Evolutionary conservation across 2,888 invertebrate genomes (phyloP).

Genomic region (Nymphalis polychloros): DNA sequence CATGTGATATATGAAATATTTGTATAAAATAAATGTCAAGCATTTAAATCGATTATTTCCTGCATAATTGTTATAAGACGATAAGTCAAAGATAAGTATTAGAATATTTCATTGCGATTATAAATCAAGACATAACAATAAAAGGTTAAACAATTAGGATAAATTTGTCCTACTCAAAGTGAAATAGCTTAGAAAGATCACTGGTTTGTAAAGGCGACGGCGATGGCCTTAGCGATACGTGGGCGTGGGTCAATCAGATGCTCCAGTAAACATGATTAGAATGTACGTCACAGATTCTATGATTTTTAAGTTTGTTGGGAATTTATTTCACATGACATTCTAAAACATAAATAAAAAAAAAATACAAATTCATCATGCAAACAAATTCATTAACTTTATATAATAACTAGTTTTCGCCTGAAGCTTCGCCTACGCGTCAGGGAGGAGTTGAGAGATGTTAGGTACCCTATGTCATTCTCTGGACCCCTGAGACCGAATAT

Average conservation of each 20-base stretch:
- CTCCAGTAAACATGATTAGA: constrained; percentile 31
- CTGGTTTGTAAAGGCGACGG: constrained; percentile 30
- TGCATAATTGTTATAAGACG: background rate
- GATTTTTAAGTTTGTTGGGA: background rate
- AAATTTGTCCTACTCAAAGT: constrained; percentile 12
- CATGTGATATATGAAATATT: background rate
- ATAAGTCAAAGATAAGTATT: constrained; percentile 7
- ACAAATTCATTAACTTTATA: too few relatives aligned
- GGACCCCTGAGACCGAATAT: too few relatives aligned
- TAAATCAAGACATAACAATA: constrained; percentile 9
- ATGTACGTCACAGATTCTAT: constrained; percentile 18
- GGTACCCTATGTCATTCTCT: too few relatives aligned
- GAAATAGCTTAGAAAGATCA: constrained; percentile 30
- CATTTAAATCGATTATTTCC: background rate
- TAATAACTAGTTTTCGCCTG: too few relatives aligned
- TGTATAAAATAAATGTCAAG: background rate
- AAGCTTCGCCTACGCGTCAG: too few relatives aligned
- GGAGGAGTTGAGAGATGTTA: too few relatives aligned
- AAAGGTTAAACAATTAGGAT: constrained; percentile 8
- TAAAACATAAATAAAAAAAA: too few relatives aligned
- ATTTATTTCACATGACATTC: too few relatives aligned
- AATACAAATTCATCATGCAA: too few relatives aligned
- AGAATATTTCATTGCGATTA: background rate
- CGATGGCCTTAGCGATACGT: constrained; percentile 34
- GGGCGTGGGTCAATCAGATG: constrained; percentile 33